Conservation (phyloP, 2,888 invertebrate genomes). For the Polydrusus cervinus region DNA sequence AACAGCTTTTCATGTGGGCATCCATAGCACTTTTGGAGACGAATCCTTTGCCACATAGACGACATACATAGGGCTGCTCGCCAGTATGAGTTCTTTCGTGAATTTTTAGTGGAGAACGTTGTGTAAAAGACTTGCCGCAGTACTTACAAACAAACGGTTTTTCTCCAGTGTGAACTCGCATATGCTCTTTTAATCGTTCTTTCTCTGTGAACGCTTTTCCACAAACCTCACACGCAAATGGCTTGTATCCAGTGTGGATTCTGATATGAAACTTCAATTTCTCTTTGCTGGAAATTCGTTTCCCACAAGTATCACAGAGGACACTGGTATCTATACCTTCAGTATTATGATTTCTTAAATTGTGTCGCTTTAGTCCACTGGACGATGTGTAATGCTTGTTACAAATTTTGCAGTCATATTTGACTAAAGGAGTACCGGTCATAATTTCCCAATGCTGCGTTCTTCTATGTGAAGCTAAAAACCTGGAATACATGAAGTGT, state of each 20-base stretch:
- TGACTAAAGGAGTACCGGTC: constrained; percentile 65
- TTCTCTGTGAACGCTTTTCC: constrained; percentile 73
- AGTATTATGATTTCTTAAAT: constrained; percentile 62
- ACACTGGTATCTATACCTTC: constrained; percentile 72
- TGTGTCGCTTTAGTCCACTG: constrained; percentile 65
- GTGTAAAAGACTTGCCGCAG: constrained; percentile 69
- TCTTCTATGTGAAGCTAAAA: constrained; percentile 73
- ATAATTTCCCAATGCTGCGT: constrained; percentile 72
- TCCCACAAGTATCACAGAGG: constrained; percentile 69
- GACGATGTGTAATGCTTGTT: constrained; percentile 68
- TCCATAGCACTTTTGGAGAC: constrained; percentile 67
- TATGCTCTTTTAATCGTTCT: constrained; percentile 68
- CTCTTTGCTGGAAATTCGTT: constrained; percentile 67
- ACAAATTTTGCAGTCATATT: constrained; percentile 68
- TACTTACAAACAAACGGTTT: constrained; percentile 68
- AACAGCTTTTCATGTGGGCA: constrained; percentile 66
- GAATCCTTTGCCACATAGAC: constrained; percentile 66
- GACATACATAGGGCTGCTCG: constrained; percentile 75
- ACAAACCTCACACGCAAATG: constrained; percentile 67
- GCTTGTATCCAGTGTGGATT: constrained; percentile 71
- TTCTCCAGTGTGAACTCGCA: constrained; percentile 65
- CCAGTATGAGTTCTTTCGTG: constrained; percentile 78
- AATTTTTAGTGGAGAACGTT: constrained; percentile 76
- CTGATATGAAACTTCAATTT: constrained; percentile 67
- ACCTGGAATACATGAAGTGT: constrained; percentile 73